A percentile compares a stretch with the other conserved stretches of the same genome.
Evolutionary conservation across 2,888 invertebrate genomes (phyloP).

Genomic region (Amphimallon solstitiale): DNA sequence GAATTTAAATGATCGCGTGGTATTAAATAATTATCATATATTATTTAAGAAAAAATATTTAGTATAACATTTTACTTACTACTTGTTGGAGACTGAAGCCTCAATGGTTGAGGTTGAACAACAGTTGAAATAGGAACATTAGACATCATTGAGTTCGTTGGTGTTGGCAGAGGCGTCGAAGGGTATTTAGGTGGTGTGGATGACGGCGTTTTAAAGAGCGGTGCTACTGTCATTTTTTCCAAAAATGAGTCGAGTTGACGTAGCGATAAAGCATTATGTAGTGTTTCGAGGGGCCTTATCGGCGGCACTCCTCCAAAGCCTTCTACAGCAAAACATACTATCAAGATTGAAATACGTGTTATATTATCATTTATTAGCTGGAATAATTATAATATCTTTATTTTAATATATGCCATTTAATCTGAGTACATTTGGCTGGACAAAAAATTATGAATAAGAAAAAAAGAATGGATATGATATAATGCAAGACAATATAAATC

Average conservation of each 20-base stretch:
- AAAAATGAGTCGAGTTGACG: slow-evolving; percentile 91
- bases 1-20: too few relatives aligned
- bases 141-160: slow-evolving; percentile 48
- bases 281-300: slow-evolving; percentile 94
- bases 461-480: too few relatives aligned
- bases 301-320: slow-evolving; percentile 94
- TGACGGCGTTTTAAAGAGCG: slow-evolving; percentile 77
- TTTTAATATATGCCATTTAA: too few relatives aligned
- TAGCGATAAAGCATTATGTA: slow-evolving; percentile 95
- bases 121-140: slow-evolving; percentile 30
- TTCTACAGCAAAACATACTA: slow-evolving; percentile 71
- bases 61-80: too few relatives aligned
- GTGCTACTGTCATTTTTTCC: slow-evolving; percentile 83
- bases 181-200: slow-evolving; percentile 76
- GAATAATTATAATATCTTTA: too few relatives aligned
- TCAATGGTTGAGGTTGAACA: slow-evolving; percentile 54
- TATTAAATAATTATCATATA: too few relatives aligned
- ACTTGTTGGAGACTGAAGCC: slow-evolving; percentile 64
- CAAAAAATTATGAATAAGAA: too few relatives aligned
- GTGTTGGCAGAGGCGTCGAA: slow-evolving; percentile 66
- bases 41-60: too few relatives aligned
- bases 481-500: too few relatives aligned
- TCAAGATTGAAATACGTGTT: not conserved
- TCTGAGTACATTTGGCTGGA: too few relatives aligned
- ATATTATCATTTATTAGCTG: too few relatives aligned